Base-by-base conservation (phyloP, 2,113 vertebrate species). In the Peromyscus californicus region DNA sequence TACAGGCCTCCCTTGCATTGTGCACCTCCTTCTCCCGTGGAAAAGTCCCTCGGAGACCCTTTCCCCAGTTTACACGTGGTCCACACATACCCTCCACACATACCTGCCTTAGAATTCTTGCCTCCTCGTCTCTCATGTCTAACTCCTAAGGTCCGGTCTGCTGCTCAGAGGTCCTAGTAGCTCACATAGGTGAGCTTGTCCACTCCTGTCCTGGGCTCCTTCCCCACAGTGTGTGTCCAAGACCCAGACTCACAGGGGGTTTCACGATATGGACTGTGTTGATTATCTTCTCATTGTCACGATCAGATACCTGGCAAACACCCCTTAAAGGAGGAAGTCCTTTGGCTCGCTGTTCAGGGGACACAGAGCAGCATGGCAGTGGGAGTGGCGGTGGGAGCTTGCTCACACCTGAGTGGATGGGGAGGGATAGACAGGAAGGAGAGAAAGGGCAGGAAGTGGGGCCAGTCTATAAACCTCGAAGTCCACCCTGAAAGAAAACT, bases 11-110 rank as follows among this genome's bases (percentile, higher is more conserved):
- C 16, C 39, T 45, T 26, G 8, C 29, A 7, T 17, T 3, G 16
- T 48, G 19, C 31, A 36, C 5, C 11, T 2, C 26, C 63, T 80
- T 69, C 51, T 29, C 26, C 13, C 31, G 0, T 7, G 12, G 3
- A 26, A 79, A 42, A 26, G 3, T 5, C 54, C 67, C 16, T 0
- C 1, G 16, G 2, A n/a, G 11, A 11, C 8, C 26, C 24, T 36
- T 10, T 26, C 19, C 16, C 45, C 31, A 61, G 76, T 36, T 1
- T 42, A 17, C 4, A 19, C 3, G 0, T 31, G 17, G 8, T 93
- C 72, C 54, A 33, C 42, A 48, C 24, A 78, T 48, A 48, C 42
- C 29, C 57, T 39, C 48, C 29, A 0, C 7, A 51, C 48, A 11
- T 15, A 51, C 51, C 51, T n/a, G 3, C 4, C 29, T 5, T 51